Conservation (phyloP, 2,888 invertebrate species). For the Nomada hirtipes region DNA sequence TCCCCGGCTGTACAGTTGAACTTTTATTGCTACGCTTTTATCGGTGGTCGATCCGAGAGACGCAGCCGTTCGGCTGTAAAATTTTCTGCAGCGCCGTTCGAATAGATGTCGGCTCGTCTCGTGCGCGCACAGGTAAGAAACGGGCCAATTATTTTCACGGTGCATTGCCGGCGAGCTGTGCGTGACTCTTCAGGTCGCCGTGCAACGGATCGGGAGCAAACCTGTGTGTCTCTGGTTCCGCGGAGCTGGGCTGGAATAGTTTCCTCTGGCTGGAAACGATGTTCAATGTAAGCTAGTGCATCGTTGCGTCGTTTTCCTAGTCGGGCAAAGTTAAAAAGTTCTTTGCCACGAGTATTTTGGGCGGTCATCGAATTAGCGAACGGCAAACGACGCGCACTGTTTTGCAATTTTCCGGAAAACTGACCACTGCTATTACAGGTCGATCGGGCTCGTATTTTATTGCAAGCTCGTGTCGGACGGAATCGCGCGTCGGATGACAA, state of each 20-base stretch:
- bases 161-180: slow-evolving; percentile 21
- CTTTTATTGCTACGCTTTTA: slow-evolving; percentile 15
- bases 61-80: neutral
- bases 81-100: neutral
- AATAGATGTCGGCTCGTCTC: neutral
- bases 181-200: neutral
- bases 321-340: neutral
- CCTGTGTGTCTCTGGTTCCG: neutral
- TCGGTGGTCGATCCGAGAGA: slow-evolving; percentile 1
- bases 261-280: neutral
- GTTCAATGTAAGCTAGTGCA: neutral
- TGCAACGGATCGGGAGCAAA: neutral
- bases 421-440: neutral
- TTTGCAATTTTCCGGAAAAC: slow-evolving; percentile 31
- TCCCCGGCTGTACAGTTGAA: neutral
- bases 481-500: slow-evolving; percentile 9
- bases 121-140: neutral
- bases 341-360: neutral
- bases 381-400: slow-evolving; percentile 7
- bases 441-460: neutral
- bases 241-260: slow-evolving; percentile 9
- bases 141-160: slow-evolving; percentile 58
- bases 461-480: neutral
- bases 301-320: neutral
- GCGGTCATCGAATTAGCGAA: slow-evolving; percentile 3